These are phyloP conservation scores for Drosophila eugracilis DNA, from an alignment of 1,140 invertebrate species.

Conservation along the genomic window DNA sequence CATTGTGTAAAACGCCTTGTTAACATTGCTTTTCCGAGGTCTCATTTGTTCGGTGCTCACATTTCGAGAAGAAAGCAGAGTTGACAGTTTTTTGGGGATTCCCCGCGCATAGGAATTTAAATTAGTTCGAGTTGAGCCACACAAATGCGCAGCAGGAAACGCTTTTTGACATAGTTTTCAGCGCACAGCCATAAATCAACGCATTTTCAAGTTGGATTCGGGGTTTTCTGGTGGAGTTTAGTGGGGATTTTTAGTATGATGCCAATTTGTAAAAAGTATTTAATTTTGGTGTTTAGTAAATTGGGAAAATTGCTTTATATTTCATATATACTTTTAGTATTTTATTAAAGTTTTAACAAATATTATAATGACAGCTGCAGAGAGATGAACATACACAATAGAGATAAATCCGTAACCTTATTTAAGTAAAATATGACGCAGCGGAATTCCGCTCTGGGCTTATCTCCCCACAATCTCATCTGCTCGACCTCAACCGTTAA, in stretches of 20 bases:
- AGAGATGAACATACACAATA: neutral
- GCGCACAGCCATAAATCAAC: conserved; percentile 58
- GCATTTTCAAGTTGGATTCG: neutral
- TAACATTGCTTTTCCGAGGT: conserved; percentile 68
- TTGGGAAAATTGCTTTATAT: too few species aligned
- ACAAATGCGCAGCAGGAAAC: conserved; percentile 69
- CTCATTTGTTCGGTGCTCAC: conserved; percentile 56
- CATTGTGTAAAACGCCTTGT: conserved; percentile 80
- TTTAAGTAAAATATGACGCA: conserved; percentile 15
- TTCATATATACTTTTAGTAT: too few species aligned
- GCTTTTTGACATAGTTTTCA: conserved; percentile 74
- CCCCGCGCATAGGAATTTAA: conserved; percentile 67
- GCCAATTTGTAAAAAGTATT: too few species aligned
- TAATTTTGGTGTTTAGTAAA: too few species aligned
- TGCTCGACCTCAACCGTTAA: conserved; percentile 1
- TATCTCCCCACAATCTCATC: conserved; percentile 23
- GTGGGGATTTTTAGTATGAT: neutral
- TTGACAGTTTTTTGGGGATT: conserved; percentile 67
- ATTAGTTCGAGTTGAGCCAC: conserved; percentile 56
- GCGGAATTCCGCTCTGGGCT: neutral
- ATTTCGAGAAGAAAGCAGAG: conserved; percentile 28
- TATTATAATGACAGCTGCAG: conserved; percentile 8
- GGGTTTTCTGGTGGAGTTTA: neutral
- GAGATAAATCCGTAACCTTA: too few species aligned
- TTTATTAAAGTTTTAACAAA: neutral